Evolutionary conservation across 2,888 invertebrate species (phyloP).

Genomic region (Octodonta nipae): DNA sequence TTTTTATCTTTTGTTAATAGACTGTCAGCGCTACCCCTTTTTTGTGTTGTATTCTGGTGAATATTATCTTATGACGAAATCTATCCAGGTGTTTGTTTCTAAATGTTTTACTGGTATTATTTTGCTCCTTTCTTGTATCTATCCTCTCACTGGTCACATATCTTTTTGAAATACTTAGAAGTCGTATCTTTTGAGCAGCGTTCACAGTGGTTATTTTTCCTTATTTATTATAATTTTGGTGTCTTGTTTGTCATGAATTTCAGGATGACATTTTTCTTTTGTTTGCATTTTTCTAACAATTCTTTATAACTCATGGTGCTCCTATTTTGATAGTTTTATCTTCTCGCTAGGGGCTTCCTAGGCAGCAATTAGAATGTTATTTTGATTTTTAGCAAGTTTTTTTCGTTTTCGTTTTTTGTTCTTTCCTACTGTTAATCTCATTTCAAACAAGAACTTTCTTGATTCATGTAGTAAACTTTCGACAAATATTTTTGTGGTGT

Average conservation of each 20-base stretch:
- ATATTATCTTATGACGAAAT: neutral
- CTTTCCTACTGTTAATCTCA: neutral
- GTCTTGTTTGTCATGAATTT: neutral
- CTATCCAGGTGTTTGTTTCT: neutral
- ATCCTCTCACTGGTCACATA: neutral
- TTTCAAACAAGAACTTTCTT: neutral
- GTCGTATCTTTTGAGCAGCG: too few species aligned
- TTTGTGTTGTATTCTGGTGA: neutral
- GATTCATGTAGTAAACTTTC: neutral
- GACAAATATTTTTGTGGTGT: neutral
- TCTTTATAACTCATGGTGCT: neutral
- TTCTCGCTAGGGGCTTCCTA: neutral
- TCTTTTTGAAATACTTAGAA: too few species aligned
- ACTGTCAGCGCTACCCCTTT: too few species aligned
- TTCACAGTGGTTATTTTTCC: neutral
- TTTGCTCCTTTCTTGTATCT: neutral
- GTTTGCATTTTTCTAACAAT: neutral
- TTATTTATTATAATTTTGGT: neutral
- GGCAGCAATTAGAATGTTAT: neutral
- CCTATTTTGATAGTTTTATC: neutral
- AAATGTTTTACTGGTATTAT: neutral
- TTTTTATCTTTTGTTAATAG: too few species aligned
- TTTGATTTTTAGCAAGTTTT: too few species aligned
- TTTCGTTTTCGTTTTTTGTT: neutral
- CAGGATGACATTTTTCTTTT: neutral